A percentile compares a stretch with the other conserved stretches of the same genome.
phyloP scores from a whole-genome alignment of 2,797 vertebrate genomes.

The Clarias platycephalus region DNA sequence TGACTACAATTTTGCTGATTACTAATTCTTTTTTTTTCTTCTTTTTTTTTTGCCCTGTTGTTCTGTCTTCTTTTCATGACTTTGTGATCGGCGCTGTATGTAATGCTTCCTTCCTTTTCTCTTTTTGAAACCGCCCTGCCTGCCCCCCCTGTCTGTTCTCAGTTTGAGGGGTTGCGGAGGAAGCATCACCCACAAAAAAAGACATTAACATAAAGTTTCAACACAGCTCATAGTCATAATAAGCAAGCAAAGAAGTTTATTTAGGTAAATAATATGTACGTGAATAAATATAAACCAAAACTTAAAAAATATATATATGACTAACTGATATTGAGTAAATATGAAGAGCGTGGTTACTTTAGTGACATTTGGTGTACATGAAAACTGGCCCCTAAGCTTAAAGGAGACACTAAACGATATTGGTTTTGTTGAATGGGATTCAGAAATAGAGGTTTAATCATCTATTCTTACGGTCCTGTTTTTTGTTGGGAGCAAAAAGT shows the following conservation, averaged over 20 bases:
- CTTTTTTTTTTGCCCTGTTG: not conserved
- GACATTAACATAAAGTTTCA: not conserved
- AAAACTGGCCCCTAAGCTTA: not conserved
- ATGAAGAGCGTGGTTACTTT: not conserved
- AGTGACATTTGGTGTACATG: not conserved
- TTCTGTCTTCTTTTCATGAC: not conserved
- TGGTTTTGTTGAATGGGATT: not conserved
- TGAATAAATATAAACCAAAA: not conserved
- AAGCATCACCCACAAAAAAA: constrained; percentile 2
- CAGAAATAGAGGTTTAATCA: no score
- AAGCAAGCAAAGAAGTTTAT: not conserved
- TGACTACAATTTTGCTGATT: not conserved
- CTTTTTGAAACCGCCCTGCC: not conserved
- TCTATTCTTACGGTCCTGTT: not conserved
- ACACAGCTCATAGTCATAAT: not conserved
- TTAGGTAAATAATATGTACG: not conserved
- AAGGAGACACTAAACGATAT: not conserved
- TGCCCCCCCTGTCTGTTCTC: not conserved
- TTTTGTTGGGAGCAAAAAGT: no score
- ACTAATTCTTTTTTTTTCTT: not conserved
- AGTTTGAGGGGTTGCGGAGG: not conserved
- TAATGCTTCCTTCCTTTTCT: not conserved
- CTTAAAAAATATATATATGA: no score
- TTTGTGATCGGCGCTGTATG: not conserved
- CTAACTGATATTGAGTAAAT: not conserved